Conservation (phyloP, 2,113 vertebrate genomes). For the Amphilophus citrinellus region DNA sequence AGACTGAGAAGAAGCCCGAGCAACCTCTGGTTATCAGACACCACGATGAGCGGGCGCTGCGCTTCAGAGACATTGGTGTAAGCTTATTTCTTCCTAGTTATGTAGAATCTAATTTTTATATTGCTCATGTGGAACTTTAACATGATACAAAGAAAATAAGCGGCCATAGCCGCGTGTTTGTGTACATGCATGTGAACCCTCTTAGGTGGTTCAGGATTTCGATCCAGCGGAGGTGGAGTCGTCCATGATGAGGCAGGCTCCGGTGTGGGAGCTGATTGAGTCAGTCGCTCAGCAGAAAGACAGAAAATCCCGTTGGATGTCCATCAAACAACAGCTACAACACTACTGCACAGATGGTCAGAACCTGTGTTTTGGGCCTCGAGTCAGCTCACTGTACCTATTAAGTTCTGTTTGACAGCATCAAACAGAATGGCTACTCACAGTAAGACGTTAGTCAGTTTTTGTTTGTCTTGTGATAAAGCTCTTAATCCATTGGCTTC, state of each 20-base stretch:
- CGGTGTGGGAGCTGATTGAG: conserved; percentile 76
- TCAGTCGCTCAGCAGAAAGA: conserved; percentile 72
- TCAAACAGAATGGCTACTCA: background rate
- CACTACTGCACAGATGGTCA: conserved; percentile 88
- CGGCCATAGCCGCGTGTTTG: background rate
- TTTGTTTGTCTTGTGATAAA: background rate
- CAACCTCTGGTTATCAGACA: conserved; percentile 84
- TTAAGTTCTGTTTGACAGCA: background rate
- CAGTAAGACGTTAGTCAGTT: rapidly evolving
- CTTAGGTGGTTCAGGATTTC: conserved; percentile 81
- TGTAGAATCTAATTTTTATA: background rate
- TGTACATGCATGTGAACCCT: background rate
- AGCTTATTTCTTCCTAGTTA: background rate
- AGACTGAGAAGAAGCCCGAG: conserved; percentile 34
- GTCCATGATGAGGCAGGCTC: conserved; percentile 84
- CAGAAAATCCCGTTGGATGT: conserved; percentile 68
- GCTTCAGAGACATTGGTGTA: conserved; percentile 74
- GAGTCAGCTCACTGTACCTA: rapidly evolving
- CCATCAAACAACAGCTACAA: conserved; percentile 86
- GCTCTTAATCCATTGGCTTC: background rate
- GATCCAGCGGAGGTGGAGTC: conserved; percentile 83
- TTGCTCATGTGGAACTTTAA: background rate
- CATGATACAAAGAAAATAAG: background rate
- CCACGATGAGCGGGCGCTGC: conserved; percentile 81
- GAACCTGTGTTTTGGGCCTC: background rate